A percentile compares a stretch with the other conserved stretches of the same genome.
Conservation (phyloP, 2,888 invertebrate species). For the Stomorhina lunata region DNA sequence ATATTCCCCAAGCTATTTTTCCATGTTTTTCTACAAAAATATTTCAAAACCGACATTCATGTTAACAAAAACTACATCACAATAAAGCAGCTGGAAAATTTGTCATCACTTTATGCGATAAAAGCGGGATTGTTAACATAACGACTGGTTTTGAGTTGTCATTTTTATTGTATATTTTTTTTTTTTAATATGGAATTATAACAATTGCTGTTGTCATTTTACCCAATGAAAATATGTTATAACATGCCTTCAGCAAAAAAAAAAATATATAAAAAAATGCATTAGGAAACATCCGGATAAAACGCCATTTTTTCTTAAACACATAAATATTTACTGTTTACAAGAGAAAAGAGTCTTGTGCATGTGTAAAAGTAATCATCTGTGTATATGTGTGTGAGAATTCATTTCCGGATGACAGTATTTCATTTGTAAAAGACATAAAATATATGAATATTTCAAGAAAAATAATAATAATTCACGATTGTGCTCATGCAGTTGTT, state of each 20-base stretch:
- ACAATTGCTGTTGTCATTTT: neutral
- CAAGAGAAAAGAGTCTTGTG: too few relatives aligned
- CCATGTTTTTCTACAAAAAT: neutral
- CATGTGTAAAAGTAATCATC: neutral
- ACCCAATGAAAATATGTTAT: neutral
- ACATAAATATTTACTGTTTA: too few relatives aligned
- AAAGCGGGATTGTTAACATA: neutral
- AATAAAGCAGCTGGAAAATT: neutral
- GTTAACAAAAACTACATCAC: neutral
- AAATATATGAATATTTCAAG: neutral
- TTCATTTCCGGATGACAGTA: conserved; percentile 23
- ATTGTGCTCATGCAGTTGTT: conserved; percentile 4
- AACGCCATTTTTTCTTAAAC: conserved; percentile 39
- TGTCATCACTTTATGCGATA: conserved; percentile 13
- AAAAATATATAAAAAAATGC: neutral
- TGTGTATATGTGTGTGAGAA: neutral
- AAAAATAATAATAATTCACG: conserved; percentile 16
- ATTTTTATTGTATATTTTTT: neutral
- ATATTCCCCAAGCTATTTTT: too few relatives aligned
- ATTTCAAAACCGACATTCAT: neutral
- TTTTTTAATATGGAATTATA: conserved; percentile 26
- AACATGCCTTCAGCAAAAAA: neutral
- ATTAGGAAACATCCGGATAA: conserved; percentile 47
- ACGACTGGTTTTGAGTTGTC: neutral
- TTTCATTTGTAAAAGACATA: neutral